phyloP scores from a whole-genome alignment of 2,888 invertebrate species.

The Platypus cylindrus region DNA sequence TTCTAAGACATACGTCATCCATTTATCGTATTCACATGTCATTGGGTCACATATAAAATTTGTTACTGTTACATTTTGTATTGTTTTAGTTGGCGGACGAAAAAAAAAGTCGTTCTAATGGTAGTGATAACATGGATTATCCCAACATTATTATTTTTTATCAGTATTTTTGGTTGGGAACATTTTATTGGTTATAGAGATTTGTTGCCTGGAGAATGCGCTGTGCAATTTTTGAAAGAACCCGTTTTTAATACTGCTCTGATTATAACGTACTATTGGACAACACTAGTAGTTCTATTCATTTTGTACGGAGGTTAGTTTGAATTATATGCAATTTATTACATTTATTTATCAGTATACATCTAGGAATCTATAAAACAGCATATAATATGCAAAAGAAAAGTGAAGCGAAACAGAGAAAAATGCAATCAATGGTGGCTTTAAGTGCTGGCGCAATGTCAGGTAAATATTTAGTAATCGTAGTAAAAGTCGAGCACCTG shows the following conservation, averaged over 20 bases:
- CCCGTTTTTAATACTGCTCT: conserved; percentile 94
- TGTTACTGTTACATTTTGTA: not conserved
- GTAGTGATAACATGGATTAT: conserved; percentile 94
- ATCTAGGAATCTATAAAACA: conserved; percentile 72
- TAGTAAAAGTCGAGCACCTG: too few species aligned
- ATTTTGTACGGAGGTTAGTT: conserved; percentile 75
- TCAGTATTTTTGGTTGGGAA: conserved; percentile 98
- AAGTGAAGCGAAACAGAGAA: conserved; percentile 89
- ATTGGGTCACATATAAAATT: not conserved
- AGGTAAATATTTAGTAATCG: conserved; percentile 10
- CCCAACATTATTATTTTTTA: conserved; percentile 90
- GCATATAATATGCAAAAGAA: conserved; percentile 96
- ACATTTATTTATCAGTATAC: not conserved
- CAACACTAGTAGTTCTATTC: conserved; percentile 84
- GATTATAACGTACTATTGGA: conserved; percentile 79
- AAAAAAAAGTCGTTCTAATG: conserved; percentile 87
- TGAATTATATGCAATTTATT: not conserved
- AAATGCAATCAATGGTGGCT: conserved; percentile 91
- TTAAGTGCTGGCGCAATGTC: conserved; percentile 82
- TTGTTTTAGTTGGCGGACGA: conserved; percentile 71
- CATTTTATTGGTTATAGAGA: conserved; percentile 91
- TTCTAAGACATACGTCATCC: too few species aligned
- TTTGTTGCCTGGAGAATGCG: conserved; percentile 76
- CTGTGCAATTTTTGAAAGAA: conserved; percentile 94
- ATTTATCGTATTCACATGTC: not conserved